These are phyloP conservation scores for Sander vitreus DNA, from an alignment of 2,113 vertebrate genomes.

Conservation along the genomic window DNA sequence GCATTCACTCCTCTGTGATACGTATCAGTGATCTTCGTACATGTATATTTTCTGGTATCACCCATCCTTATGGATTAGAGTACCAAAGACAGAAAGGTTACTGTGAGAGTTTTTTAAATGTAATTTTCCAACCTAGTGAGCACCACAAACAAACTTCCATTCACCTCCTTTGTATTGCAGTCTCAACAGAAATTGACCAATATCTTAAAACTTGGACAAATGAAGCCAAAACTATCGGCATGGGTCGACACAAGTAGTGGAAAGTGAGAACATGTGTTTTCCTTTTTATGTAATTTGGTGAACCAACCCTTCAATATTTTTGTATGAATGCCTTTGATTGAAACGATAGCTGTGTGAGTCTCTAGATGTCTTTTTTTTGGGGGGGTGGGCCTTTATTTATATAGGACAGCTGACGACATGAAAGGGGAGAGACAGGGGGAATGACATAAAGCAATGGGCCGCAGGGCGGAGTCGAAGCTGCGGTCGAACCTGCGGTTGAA, in stretches of 20 bases:
- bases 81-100: background rate
- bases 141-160: background rate
- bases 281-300: background rate
- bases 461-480: too few relatives aligned
- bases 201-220: background rate
- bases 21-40: too few relatives aligned
- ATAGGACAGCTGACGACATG: too few relatives aligned
- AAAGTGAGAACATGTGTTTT: background rate
- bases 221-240: background rate
- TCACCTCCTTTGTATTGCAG: background rate
- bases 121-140: background rate
- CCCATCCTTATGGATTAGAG: background rate
- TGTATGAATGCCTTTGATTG: background rate
- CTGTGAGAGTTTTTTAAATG: conserved; percentile 7
- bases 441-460: too few relatives aligned
- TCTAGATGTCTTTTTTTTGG: too few relatives aligned
- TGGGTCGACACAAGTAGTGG: background rate
- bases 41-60: too few relatives aligned
- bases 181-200: background rate
- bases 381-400: too few relatives aligned
- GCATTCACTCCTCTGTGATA: background rate
- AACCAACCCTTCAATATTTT: background rate
- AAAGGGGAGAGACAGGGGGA: too few relatives aligned
- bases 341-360: background rate
- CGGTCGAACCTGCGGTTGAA: too few relatives aligned